These are phyloP conservation scores for Bolinopsis microptera DNA, from an alignment of 37 sponge, comb jelly and placozoan species.

Conservation along the genomic window DNA sequence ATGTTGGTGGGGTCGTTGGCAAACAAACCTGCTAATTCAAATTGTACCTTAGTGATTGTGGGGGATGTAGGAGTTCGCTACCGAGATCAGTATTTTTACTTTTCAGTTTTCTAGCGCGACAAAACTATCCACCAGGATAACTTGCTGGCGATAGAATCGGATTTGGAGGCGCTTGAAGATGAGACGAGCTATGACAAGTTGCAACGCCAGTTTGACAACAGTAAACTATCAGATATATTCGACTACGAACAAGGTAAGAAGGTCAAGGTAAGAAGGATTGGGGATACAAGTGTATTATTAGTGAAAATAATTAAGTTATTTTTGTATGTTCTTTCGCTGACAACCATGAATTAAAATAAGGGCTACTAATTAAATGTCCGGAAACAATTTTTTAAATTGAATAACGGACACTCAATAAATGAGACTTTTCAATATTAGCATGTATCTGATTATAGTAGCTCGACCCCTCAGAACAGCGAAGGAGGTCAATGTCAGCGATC, in stretches of 20 bases:
- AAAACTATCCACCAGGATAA: slow-evolving; percentile 5
- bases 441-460: background rate
- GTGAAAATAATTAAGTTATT: no score
- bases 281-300: no score
- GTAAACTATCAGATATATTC: slow-evolving; percentile 32
- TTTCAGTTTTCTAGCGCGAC: no score
- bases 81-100: no score
- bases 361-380: no score
- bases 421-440: no score
- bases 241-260: slow-evolving; percentile 27
- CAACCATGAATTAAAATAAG: no score
- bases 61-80: no score
- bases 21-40: background rate
- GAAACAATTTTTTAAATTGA: no score
- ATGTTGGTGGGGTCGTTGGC: background rate
- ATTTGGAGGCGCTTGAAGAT: slow-evolving; percentile 11
- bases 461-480: background rate
- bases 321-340: no score
- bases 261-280: background rate
- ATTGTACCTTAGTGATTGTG: no score
- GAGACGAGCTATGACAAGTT: slow-evolving; percentile 16
- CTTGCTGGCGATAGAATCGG: slow-evolving; percentile 61
- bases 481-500: slow-evolving; percentile 50
- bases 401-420: no score
- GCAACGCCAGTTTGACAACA: slow-evolving; percentile 37